Evolutionary conservation across 2,113 vertebrate species (phyloP).

Genomic region (Gambusia affinis): DNA sequence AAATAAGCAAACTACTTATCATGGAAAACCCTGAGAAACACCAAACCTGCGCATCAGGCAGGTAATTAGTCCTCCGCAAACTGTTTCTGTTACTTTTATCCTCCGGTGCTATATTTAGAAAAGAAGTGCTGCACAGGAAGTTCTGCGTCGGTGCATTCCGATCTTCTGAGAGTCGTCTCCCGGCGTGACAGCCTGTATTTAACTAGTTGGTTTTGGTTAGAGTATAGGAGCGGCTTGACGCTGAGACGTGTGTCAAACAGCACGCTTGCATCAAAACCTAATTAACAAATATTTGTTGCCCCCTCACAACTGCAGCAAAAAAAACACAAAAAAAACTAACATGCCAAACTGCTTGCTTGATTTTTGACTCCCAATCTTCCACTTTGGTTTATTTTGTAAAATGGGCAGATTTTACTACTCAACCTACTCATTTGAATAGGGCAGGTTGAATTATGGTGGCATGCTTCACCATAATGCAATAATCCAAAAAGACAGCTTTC

Average conservation of each 20-base stretch:
- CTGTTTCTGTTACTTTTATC: slow-evolving; percentile 20
- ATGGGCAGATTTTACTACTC: too few relatives aligned
- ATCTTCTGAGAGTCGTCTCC: neutral
- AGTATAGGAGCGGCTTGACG: neutral
- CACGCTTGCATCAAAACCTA: neutral
- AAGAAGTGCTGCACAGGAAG: neutral
- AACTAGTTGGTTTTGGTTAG: neutral
- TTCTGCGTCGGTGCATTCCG: slow-evolving; percentile 11
- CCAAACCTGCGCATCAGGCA: slow-evolving; percentile 27
- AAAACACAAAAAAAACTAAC: neutral
- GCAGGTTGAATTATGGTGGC: too few relatives aligned
- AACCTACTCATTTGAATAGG: too few relatives aligned
- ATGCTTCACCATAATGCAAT: neutral
- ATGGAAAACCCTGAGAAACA: slow-evolving; percentile 41
- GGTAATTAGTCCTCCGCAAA: slow-evolving; percentile 45
- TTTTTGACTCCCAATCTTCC: neutral
- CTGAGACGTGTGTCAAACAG: neutral
- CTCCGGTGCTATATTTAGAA: slow-evolving; percentile 27
- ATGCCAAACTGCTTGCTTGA: neutral
- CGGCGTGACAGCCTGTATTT: neutral
- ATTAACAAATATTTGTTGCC: neutral
- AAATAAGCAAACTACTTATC: slow-evolving; percentile 38
- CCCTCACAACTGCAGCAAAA: neutral
- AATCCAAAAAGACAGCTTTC: neutral
- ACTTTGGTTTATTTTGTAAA: neutral